Base-by-base conservation (phyloP, 2,888 invertebrate species). In the Machimus rusticus region DNA sequence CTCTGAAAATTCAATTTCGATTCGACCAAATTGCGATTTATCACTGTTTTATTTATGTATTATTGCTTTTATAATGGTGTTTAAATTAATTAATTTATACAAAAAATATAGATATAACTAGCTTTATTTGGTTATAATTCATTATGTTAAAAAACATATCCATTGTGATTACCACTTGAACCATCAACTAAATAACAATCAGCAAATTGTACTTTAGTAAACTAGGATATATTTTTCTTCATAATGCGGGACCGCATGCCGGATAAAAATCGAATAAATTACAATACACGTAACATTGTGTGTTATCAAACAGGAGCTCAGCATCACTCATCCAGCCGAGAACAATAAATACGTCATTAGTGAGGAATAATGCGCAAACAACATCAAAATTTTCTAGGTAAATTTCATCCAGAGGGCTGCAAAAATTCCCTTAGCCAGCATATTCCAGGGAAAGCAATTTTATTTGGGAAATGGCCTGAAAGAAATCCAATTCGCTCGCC, bases 391-490 rank as follows among this genome's bases (percentile, higher is more conserved):
- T 39, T 78, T 78, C 39, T 43, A 43, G 39, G 43, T 78, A 78
- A n/a, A 37, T 78, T 39, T 28, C 23, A 78, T 78, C 12, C 78
- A 12, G 46, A 23, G 43, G 78, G 19, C 43, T 43, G 39, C 78
- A 23, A 39, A 46, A 77, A 34, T 2, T 2, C 43, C 78, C 78
- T 78, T 39, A 78, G 23, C 78, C 78, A 78, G 66, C 66, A 66
- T 28, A 28, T 66, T 66, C 23, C 28, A 14, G 66, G 23, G 23
- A 66, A 51, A 66, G 66, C 66, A 78, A 43, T 78, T 78, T 78
- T 78, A 43, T 78, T 78, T 78, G 23, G 78, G 78, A 37, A 78
- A 78, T 78, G 78, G 78, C 19, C 78, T 43, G 78, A 78, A 78
- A 78, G 78, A 78, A 78, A 78, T 78, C 78, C 78, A 78, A 78